A percentile compares a stretch with the other conserved stretches of the same genome.
phyloP scores from a whole-genome alignment of 30 jellyfish, hydroid and myxozoan genomes.

The Turritopsis dohrnii region DNA sequence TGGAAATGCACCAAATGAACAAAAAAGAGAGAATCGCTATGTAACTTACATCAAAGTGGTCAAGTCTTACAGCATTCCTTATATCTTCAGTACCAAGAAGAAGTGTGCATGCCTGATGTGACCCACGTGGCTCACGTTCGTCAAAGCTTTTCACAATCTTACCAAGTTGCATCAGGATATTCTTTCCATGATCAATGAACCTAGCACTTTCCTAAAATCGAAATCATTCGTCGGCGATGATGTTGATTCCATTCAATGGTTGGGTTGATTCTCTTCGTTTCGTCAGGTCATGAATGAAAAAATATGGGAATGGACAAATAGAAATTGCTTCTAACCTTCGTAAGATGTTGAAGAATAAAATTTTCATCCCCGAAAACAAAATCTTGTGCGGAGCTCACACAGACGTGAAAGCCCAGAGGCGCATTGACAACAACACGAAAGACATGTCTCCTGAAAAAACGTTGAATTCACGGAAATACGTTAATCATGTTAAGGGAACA shows the following conservation, averaged over 20 bases:
- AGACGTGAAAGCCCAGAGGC: slow-evolving; percentile 83
- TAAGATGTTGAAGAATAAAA: slow-evolving; percentile 57
- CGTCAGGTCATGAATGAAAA: too few species aligned
- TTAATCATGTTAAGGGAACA: neutral
- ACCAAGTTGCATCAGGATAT: slow-evolving; percentile 34
- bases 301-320: neutral
- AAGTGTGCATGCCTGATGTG: neutral
- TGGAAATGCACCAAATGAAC: neutral
- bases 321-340: slow-evolving; percentile 33
- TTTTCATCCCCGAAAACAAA: slow-evolving; percentile 83
- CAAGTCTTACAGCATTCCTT: slow-evolving; percentile 24
- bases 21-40: neutral
- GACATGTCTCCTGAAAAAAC: slow-evolving; percentile 64
- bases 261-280: too few species aligned
- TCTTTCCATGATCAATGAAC: slow-evolving; percentile 52
- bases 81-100: slow-evolving; percentile 58
- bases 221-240: too few species aligned
- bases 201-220: slow-evolving; percentile 75
- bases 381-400: slow-evolving; percentile 67
- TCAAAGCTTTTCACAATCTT: slow-evolving; percentile 43
- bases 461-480: neutral
- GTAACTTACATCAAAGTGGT: slow-evolving; percentile 56
- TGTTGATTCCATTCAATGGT: too few species aligned
- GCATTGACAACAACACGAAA: slow-evolving; percentile 74
- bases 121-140: slow-evolving; percentile 27